Evolutionary conservation across 2,797 vertebrate species (phyloP).

Genomic region (Sphenodon punctatus): DNA sequence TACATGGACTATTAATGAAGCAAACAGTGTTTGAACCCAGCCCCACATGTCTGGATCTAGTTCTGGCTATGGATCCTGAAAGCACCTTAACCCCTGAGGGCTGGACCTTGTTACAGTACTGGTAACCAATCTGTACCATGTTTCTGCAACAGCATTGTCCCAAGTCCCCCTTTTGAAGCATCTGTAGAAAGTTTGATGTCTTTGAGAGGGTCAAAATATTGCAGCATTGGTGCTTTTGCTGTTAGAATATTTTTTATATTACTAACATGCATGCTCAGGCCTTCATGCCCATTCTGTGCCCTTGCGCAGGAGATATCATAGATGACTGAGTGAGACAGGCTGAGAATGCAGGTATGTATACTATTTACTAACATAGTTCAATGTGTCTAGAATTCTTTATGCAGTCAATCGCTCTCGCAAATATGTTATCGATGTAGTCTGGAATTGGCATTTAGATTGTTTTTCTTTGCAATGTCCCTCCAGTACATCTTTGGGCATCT

Average conservation of each 20-base stretch:
- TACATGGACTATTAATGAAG: no score
- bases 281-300: neutral
- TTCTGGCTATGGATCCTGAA: no score
- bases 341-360: neutral
- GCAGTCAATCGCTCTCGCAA: neutral
- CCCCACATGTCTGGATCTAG: no score
- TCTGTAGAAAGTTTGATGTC: neutral
- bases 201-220: neutral
- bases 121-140: neutral
- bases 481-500: no score
- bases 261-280: neutral
- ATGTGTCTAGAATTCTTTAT: neutral
- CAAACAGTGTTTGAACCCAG: no score
- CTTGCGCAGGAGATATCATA: neutral
- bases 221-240: neutral
- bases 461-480: neutral
- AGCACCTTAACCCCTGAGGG: no score
- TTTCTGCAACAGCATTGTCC: neutral
- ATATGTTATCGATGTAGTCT: neutral
- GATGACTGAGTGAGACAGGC: neutral
- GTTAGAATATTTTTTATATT: neutral
- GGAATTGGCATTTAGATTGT: neutral
- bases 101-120: no score
- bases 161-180: neutral
- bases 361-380: neutral